A percentile compares a stretch with the other conserved stretches of the same genome.
phyloP scores from a whole-genome alignment of 2,113 vertebrate genomes.

The Perognathus longimembris region DNA sequence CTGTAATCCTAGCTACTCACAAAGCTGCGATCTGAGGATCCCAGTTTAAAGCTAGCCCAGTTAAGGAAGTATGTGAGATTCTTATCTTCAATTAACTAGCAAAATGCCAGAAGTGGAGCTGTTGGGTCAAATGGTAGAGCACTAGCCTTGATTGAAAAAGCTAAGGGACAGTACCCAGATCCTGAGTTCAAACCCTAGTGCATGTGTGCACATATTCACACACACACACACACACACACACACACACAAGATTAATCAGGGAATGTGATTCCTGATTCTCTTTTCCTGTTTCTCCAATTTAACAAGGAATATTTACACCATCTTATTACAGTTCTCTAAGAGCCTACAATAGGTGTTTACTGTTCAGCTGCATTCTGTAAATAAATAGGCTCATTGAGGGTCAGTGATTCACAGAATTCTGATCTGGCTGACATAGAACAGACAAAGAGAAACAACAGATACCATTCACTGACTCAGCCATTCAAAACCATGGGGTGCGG shows the following conservation, averaged over 20 bases:
- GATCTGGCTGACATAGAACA: not conserved
- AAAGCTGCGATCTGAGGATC: too few relatives aligned
- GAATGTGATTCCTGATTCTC: not conserved
- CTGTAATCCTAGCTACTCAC: too few relatives aligned
- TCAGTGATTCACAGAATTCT: slow-evolving; percentile 22
- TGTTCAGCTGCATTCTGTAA: slow-evolving; percentile 11
- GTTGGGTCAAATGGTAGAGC: too few relatives aligned
- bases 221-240: too few relatives aligned
- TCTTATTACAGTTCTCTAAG: slow-evolving; percentile 5
- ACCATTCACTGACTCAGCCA: not conserved
- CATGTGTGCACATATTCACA: too few relatives aligned
- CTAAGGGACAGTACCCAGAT: too few relatives aligned
- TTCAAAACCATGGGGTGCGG: not conserved
- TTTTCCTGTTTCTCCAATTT: not conserved
- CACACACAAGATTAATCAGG: not conserved
- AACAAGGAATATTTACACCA: not conserved
- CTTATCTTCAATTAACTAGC: too few relatives aligned
- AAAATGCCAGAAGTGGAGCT: too few relatives aligned
- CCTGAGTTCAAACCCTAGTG: too few relatives aligned
- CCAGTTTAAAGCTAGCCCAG: too few relatives aligned
- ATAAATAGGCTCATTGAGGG: slow-evolving; percentile 27
- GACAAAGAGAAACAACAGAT: not conserved
- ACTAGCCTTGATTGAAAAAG: too few relatives aligned
- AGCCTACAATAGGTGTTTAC: slow-evolving; percentile 3
- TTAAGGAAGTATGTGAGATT: too few relatives aligned